phyloP scores from a whole-genome alignment of 2,113 vertebrate genomes.

The Diglossa brunneiventris region DNA sequence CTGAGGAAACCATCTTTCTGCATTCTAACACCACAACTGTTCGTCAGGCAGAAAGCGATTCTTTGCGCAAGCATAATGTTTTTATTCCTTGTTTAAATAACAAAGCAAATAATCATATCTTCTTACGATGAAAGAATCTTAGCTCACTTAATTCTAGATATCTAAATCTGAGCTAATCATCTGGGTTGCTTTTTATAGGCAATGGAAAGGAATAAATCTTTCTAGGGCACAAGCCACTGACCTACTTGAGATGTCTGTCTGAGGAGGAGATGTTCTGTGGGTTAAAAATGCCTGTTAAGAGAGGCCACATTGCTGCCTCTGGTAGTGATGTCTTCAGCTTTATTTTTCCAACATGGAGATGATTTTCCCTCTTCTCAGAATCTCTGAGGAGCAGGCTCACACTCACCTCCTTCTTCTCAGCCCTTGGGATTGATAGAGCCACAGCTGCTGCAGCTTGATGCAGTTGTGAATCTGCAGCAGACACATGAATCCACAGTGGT shows the following conservation, averaged over 20 bases:
- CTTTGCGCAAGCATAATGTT: not conserved
- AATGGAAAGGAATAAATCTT: conserved; percentile 23
- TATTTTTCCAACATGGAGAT: not conserved
- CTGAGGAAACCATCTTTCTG: not conserved
- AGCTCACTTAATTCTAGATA: not conserved
- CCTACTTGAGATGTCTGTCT: conserved; percentile 23
- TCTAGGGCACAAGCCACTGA: conserved; percentile 20
- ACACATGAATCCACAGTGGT: not conserved
- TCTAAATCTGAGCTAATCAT: not conserved
- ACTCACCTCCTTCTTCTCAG: not conserved
- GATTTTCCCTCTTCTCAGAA: not conserved
- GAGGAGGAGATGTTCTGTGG: not conserved
- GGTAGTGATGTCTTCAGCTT: not conserved
- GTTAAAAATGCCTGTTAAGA: not conserved
- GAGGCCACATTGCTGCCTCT: not conserved
- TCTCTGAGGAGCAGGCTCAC: not conserved
- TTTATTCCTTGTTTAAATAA: conserved; percentile 28
- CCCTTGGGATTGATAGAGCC: not conserved
- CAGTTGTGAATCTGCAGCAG: not conserved
- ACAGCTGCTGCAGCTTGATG: not conserved
- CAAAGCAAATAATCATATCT: not conserved
- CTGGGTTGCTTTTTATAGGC: conserved; percentile 16
- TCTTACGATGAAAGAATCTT: not conserved
- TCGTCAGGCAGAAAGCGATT: not conserved
- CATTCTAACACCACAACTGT: not conserved